These are phyloP conservation scores for Stomatorhinus walkeri DNA, from an alignment of 2,797 vertebrate species.

Conservation along the genomic window DNA sequence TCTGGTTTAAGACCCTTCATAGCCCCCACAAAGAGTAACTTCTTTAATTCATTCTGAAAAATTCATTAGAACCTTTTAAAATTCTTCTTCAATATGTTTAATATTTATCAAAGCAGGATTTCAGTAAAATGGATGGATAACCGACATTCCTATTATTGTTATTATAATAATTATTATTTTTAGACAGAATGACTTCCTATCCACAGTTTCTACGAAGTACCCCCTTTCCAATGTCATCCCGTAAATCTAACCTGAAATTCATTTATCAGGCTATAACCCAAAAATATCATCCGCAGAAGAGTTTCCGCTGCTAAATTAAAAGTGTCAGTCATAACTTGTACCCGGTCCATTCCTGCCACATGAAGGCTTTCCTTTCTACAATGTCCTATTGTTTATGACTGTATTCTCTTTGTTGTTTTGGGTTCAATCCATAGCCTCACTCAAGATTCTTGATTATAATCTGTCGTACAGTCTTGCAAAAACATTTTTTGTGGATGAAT, in stretches of 20 bases:
- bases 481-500: slow-evolving; percentile 10
- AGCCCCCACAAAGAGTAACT: background rate
- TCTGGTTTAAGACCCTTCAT: background rate
- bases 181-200: background rate
- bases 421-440: too few species aligned
- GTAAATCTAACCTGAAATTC: slow-evolving; percentile 12
- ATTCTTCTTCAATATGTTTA: background rate
- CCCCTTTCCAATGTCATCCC: background rate
- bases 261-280: background rate
- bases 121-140: background rate
- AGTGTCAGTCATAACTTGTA: slow-evolving; percentile 1
- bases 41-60: background rate
- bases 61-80: background rate
- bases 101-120: background rate
- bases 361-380: background rate
- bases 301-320: background rate
- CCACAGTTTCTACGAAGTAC: background rate
- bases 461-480: background rate
- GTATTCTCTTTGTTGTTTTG: background rate
- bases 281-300: background rate
- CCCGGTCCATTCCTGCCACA: background rate
- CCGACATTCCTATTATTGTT: background rate
- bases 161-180: background rate
- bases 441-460: background rate
- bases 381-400: background rate